A percentile compares a stretch with the other conserved stretches of the same genome.
These are phyloP conservation scores for Lycopodina hypogea DNA, from an alignment of 37 sponge, comb jelly and placozoan genomes.

Conservation along the genomic window DNA sequence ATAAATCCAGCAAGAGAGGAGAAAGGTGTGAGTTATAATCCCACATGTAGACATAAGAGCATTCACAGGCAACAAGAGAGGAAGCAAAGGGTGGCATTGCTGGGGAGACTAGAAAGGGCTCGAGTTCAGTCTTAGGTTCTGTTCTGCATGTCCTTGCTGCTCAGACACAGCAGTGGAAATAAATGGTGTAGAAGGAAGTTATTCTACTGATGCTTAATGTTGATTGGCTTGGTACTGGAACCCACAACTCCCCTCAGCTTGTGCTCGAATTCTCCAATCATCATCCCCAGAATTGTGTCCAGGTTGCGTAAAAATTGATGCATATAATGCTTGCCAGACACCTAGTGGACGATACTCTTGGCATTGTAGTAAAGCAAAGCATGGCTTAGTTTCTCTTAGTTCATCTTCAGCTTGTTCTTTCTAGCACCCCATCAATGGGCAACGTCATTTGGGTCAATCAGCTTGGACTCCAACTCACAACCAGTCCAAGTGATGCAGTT, in stretches of 20 bases:
- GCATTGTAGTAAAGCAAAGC: conserved; percentile 98
- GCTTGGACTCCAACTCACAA: conserved; percentile 95
- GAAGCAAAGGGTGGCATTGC: conserved; percentile 46
- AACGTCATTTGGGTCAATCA: conserved; percentile 92
- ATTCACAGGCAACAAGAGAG: conserved; percentile 52
- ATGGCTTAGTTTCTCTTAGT: conserved; percentile 82
- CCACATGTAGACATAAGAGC: conserved; percentile 43
- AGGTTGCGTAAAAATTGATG: conserved; percentile 93
- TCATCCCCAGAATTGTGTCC: conserved; percentile 85
- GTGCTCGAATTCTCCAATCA: conserved; percentile 75
- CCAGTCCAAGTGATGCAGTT: conserved; percentile 95
- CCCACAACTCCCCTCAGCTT: conserved; percentile 49
- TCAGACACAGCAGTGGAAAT: conserved; percentile 19
- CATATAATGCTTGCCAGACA: conserved; percentile 94
- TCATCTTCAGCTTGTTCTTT: conserved; percentile 96
- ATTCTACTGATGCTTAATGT: conserved; percentile 49
- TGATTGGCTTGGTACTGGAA: conserved; percentile 43
- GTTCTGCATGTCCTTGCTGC: conserved; percentile 40
- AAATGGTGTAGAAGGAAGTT: neutral
- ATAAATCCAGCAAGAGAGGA: no score
- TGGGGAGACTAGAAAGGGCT: conserved; percentile 49
- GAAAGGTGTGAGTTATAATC: neutral
- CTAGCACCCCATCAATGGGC: conserved; percentile 92
- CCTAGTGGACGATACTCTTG: conserved; percentile 97
- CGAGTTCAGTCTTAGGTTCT: conserved; percentile 45